phyloP scores from a whole-genome alignment of 2,797 vertebrate species.

The Gobionotothen gibberifrons region DNA sequence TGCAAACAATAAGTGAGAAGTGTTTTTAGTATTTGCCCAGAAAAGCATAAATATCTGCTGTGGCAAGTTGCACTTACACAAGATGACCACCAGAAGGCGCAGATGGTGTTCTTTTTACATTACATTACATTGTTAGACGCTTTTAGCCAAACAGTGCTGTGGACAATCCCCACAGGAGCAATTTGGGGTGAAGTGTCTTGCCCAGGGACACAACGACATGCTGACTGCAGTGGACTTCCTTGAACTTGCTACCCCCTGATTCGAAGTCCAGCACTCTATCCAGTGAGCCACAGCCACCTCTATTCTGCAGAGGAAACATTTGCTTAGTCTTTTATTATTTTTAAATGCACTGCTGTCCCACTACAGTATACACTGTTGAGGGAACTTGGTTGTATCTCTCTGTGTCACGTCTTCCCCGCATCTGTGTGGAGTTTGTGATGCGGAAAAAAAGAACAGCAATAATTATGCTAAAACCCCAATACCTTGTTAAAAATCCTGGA shows the following conservation, averaged over 20 bases:
- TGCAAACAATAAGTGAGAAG: not conserved
- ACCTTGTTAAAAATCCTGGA: not conserved
- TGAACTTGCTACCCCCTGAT: too few relatives aligned
- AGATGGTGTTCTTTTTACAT: constrained; percentile 54
- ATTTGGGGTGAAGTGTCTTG: too few relatives aligned
- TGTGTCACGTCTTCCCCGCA: too few relatives aligned
- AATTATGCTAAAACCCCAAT: not conserved
- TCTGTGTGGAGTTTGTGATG: too few relatives aligned
- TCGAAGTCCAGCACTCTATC: too few relatives aligned
- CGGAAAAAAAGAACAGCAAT: not conserved
- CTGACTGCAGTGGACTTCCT: too few relatives aligned
- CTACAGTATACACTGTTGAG: rapidly evolving
- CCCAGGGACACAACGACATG: too few relatives aligned
- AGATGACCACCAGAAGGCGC: constrained; percentile 62
- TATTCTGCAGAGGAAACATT: not conserved
- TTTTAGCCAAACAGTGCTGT: too few relatives aligned
- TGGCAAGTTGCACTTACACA: constrained; percentile 42
- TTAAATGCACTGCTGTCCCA: not conserved
- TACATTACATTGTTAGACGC: too few relatives aligned
- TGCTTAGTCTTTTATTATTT: not conserved
- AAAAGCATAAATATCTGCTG: not conserved
- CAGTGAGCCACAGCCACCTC: too few relatives aligned
- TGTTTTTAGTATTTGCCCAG: not conserved
- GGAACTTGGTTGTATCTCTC: not conserved
- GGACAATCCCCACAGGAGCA: too few relatives aligned